Evolutionary conservation across 2,888 invertebrate species (phyloP), one percentile per base, ranked within the genome.

Genomic region (Corbicula japonica): DNA sequence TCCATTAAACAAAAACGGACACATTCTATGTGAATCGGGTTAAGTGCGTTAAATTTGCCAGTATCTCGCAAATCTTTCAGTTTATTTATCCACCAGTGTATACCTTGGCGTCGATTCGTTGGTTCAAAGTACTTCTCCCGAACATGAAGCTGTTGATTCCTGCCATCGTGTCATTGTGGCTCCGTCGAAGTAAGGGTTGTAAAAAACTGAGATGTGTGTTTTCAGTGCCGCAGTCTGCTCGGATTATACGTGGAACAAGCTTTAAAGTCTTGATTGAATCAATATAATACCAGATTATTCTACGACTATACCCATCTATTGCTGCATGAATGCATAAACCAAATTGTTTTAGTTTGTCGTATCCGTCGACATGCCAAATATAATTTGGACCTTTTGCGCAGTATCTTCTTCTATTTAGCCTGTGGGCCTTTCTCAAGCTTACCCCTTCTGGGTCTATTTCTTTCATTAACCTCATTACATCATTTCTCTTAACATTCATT

Each of bases 271-370:
- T 35, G 8, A 58, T 30, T 30, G 58, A 32, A 32, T 58, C 8
- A 30, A 58, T 23, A 32, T 58, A 34, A 32, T 32, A 58, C 12
- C 15, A 18, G 3, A 28, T 28, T 2, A 50, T 50, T 30, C 65
- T 44, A 41, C 44, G 21, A 58, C 69, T 63, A 56, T 62, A 73
- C 2, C 76, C 66, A 34, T 80, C 76, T 8, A 76, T 63, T 12
- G 62, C 52, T 46, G 46, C 75, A 54, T 72, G 66, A 23, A 75
- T 76, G 38, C 71, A 76, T n/a, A 80, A 66, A 5, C 80, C 76
- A 54, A 34, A 80, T 23, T 65, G 80, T 48, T 80, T 78, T 28
- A 78, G 48, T 46, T 70, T 74, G 50, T 75, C 79, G 38, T 79
- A 71, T 10, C 72, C 72, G 60, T 72, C 73, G 2, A 73, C 56